phyloP scores from a whole-genome alignment of 1,140 invertebrate species.

The Palaemon carinicauda region DNA sequence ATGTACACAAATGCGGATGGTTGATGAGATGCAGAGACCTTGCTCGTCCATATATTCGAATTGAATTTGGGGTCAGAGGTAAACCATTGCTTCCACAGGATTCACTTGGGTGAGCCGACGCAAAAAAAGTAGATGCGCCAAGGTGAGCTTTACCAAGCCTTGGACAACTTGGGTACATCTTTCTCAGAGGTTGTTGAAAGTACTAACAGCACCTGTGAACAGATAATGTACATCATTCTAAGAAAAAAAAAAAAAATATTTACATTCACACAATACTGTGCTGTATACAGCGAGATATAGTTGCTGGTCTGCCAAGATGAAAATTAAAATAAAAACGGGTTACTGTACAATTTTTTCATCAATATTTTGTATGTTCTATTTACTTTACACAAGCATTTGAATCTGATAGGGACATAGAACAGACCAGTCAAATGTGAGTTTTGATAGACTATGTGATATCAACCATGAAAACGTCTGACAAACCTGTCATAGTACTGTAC shows the following conservation, averaged over 20 bases:
- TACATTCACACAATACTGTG: too few species aligned
- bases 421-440: too few species aligned
- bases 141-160: slow-evolving; percentile 49
- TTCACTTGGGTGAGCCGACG: slow-evolving; percentile 87
- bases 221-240: neutral
- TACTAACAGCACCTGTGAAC: neutral
- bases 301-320: too few species aligned
- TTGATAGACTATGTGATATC: too few species aligned
- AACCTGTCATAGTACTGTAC: too few species aligned
- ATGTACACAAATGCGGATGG: slow-evolving; percentile 84
- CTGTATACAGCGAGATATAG: too few species aligned
- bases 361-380: too few species aligned
- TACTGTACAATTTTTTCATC: too few species aligned
- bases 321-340: too few species aligned
- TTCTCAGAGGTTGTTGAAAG: neutral
- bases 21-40: slow-evolving; percentile 82
- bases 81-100: slow-evolving; percentile 94
- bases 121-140: slow-evolving; percentile 70
- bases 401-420: too few species aligned
- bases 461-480: too few species aligned
- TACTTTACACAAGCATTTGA: too few species aligned
- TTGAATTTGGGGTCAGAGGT: slow-evolving; percentile 94
- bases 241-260: neutral
- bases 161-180: slow-evolving; percentile 32
- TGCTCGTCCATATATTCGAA: slow-evolving; percentile 89